Conservation (phyloP, 2,797 vertebrate species). For the Gastrophryne carolinensis region DNA sequence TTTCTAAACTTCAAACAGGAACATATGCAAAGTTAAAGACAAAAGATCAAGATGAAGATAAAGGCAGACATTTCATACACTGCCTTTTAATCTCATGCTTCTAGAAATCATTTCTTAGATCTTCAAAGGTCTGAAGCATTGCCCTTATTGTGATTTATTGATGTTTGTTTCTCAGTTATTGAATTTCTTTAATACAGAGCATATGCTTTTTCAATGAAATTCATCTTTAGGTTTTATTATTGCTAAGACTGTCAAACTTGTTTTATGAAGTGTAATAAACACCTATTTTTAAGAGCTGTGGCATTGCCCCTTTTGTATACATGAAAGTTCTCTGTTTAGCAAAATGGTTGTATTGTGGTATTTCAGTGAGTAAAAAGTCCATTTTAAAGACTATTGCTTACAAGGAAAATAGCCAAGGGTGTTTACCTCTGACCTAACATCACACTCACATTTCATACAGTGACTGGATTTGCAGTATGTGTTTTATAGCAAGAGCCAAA, state of each 20-base stretch:
- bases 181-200: slow-evolving; percentile 15
- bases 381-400: not conserved
- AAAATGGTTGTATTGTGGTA: not conserved
- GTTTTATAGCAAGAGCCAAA: not conserved
- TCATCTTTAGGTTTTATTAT: slow-evolving; percentile 2
- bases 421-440: not conserved
- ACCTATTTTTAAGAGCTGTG: slow-evolving; percentile 14
- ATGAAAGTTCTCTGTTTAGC: not conserved
- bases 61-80: not conserved
- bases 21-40: slow-evolving; percentile 18
- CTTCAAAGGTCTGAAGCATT: not conserved
- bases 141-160: slow-evolving; percentile 15
- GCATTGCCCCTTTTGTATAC: not conserved
- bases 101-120: not conserved
- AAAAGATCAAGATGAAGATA: slow-evolving; percentile 6
- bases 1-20: not conserved
- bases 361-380: not conserved
- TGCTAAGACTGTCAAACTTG: slow-evolving; percentile 2
- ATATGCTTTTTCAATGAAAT: slow-evolving; percentile 4
- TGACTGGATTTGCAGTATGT: not conserved
- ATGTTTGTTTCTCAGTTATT: slow-evolving; percentile 11
- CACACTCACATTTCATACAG: not conserved
- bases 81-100: not conserved
- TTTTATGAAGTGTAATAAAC: slow-evolving; percentile 27
- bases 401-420: not conserved